phyloP scores from a whole-genome alignment of 2,888 invertebrate genomes.

The Mactromeris polynyma region DNA sequence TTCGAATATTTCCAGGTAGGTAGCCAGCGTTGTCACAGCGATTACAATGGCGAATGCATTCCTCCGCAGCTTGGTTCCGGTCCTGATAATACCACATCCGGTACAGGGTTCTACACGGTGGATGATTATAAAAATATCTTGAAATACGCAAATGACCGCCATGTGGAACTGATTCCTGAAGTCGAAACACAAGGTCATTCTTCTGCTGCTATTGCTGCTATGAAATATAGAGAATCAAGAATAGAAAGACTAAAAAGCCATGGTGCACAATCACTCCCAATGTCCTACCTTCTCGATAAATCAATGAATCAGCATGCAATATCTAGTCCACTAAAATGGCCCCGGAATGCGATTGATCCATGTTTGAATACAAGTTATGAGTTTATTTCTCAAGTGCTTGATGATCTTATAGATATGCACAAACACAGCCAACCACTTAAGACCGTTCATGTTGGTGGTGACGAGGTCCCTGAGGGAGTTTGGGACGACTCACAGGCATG shows the following conservation, averaged over 20 bases:
- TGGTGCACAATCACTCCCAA: slow-evolving; percentile 22
- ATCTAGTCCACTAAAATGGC: slow-evolving; percentile 72
- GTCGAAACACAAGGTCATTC: slow-evolving; percentile 82
- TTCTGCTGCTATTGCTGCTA: slow-evolving; percentile 80
- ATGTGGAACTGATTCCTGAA: slow-evolving; percentile 83
- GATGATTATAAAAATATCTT: slow-evolving; percentile 79
- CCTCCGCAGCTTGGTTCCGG: slow-evolving; percentile 79
- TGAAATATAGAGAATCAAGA: slow-evolving; percentile 63
- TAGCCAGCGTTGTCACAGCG: slow-evolving; percentile 68
- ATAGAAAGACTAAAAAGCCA: slow-evolving; percentile 33
- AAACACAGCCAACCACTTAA: slow-evolving; percentile 12
- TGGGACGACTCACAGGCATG: slow-evolving; percentile 35
- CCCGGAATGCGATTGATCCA: slow-evolving; percentile 78
- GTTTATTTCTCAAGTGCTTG: slow-evolving; percentile 48
- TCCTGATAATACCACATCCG: slow-evolving; percentile 65
- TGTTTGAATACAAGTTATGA: slow-evolving; percentile 72
- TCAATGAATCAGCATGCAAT: slow-evolving; percentile 61
- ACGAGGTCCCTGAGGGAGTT: slow-evolving; percentile 32
- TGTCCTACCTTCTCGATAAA: slow-evolving; percentile 64
- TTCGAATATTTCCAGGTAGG: slow-evolving; percentile 62
- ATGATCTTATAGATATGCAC: slow-evolving; percentile 33
- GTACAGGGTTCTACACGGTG: slow-evolving; percentile 75
- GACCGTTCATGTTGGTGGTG: slow-evolving; percentile 40
- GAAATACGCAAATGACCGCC: slow-evolving; percentile 70
- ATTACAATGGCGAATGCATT: slow-evolving; percentile 66